These are phyloP conservation scores for Spizella passerina DNA, from an alignment of 2,797 vertebrate genomes.

Conservation along the genomic window DNA sequence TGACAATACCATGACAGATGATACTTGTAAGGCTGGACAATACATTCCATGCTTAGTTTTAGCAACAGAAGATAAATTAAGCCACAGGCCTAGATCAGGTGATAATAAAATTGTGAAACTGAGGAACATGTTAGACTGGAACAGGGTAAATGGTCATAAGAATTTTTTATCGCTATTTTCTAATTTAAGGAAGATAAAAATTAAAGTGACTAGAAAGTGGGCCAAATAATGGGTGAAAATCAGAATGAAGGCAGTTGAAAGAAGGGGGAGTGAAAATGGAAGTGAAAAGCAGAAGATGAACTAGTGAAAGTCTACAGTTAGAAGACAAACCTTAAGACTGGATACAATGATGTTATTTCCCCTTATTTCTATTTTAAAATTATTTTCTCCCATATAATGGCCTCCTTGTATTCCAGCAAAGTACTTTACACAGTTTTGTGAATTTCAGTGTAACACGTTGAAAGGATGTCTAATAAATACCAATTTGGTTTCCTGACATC, in stretches of 20 bases:
- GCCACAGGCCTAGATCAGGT: neutral
- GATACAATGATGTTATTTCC: neutral
- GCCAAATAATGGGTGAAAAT: neutral
- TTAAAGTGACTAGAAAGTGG: neutral
- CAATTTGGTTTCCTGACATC: neutral
- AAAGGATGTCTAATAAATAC: neutral
- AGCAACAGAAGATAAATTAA: neutral
- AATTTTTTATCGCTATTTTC: neutral
- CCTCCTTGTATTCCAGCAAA: neutral
- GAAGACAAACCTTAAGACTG: neutral
- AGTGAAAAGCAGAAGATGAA: constrained; percentile 40
- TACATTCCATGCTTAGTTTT: neutral
- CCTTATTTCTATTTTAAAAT: neutral
- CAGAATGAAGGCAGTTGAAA: neutral
- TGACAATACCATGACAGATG: neutral
- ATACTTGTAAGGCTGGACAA: neutral
- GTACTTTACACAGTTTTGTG: neutral
- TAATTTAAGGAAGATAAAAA: neutral
- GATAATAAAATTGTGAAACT: neutral
- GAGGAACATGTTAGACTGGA: neutral
- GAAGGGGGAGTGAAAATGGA: neutral
- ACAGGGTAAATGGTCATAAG: neutral
- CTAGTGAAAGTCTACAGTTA: constrained; percentile 37
- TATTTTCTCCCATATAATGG: neutral
- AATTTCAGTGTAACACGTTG: neutral